Conservation (phyloP, 2,888 invertebrate species). For the Gryllus longicercus region DNA sequence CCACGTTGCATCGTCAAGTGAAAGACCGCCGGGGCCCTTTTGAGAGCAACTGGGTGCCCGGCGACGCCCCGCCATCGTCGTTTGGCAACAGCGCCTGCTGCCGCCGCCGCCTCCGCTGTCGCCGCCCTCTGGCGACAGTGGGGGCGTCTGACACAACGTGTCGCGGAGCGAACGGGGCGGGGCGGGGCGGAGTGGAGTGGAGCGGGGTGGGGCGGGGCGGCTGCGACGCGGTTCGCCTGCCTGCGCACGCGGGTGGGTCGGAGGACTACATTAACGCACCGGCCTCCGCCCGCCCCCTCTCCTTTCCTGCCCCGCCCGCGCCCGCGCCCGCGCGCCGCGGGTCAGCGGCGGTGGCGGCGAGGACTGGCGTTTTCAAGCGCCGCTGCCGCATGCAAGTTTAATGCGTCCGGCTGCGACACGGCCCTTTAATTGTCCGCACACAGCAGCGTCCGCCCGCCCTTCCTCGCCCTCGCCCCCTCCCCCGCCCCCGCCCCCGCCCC, state of each 20-base stretch:
- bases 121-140: not conserved
- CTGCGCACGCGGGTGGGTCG: too few species aligned
- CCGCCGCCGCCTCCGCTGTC: not conserved
- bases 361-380: conserved; percentile 9
- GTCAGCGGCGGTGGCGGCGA: not conserved
- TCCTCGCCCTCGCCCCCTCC: not conserved
- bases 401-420: conserved; percentile 17
- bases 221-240: too few species aligned
- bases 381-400: conserved; percentile 9
- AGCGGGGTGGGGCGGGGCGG: not conserved
- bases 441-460: not conserved
- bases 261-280: too few species aligned
- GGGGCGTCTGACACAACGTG: not conserved
- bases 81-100: too few species aligned
- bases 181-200: not conserved
- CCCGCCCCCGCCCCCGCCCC: not conserved
- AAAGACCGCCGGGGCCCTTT: too few species aligned
- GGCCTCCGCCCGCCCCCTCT: too few species aligned
- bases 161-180: not conserved
- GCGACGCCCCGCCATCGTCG: too few species aligned
- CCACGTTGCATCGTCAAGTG: too few species aligned
- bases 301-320: too few species aligned
- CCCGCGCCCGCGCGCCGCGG: too few species aligned
- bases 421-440: conserved; percentile 17
- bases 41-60: too few species aligned